Evolutionary conservation across 2,113 vertebrate species (phyloP), one percentile per base, ranked within the genome.

Genomic region (Sceloporus undulatus): DNA sequence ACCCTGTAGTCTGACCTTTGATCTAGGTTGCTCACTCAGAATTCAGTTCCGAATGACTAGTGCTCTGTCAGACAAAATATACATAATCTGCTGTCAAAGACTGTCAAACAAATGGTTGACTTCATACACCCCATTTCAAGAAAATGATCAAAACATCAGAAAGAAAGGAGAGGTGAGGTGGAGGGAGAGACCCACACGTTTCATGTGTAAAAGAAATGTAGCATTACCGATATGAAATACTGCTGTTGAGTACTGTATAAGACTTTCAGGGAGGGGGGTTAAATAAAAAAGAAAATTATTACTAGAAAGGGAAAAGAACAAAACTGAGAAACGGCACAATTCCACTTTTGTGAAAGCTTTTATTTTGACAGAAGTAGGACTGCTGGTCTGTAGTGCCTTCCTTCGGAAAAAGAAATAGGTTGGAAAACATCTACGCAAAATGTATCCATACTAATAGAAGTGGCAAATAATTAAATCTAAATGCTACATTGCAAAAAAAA

Each of bases 1-100:
- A 95, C 88, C 92, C 93, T 0, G 0, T 91, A 91, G 34, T 77
- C 90, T 95, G 94, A 95, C 95, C 96, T 96, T 87, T 93, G 94
- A 90, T 93, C 94, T 83, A 91, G 91, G 89, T 76, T 88, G 92
- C 93, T 94, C 90, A 52, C 91, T 95, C 79, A n/a, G 90, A 96
- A 93, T 94, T 93, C 95, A 94, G 91, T 93, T 95, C 89, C 85
- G 0, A 95, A 89, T 87, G 94, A 95, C 93, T 92, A 90, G 89
- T 89, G 94, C 92, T 95, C 95, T 94, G 91, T 88, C 87, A 92
- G 85, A 91, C 89, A 94, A 94, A 92, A 96, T 96, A 95, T 96
- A 94, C 95, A 96, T 94, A 95, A 96, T 95, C 95, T 96, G 94
- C 95, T 96, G 93, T 96, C 96, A 95, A 88, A 96, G 92, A 81